These are phyloP conservation scores for Lemur catta DNA, from an alignment of 2,797 vertebrate genomes.

Conservation along the genomic window DNA sequence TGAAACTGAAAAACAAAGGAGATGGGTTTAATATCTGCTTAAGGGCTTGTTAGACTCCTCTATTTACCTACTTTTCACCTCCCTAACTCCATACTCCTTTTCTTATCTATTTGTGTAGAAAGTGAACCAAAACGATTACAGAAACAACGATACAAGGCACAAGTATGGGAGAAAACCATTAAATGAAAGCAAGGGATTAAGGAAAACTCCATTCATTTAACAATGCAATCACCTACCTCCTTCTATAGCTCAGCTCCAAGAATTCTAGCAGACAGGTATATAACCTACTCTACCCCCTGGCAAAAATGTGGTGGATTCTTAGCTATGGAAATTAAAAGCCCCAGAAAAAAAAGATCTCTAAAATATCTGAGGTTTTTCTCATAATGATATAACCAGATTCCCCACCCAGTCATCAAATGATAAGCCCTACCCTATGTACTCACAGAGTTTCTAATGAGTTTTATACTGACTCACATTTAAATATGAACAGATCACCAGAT, in stretches of 20 bases:
- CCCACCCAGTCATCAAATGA: background rate
- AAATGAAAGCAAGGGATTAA: background rate
- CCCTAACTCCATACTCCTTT: background rate
- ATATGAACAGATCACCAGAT: conserved; percentile 30
- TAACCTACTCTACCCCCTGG: background rate
- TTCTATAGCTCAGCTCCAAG: background rate
- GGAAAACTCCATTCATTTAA: background rate
- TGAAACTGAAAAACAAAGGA: background rate
- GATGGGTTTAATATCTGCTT: background rate
- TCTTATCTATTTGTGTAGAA: background rate
- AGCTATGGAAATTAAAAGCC: conserved; percentile 33
- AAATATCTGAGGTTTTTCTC: background rate
- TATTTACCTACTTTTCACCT: background rate
- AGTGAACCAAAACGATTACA: background rate
- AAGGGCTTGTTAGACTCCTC: background rate
- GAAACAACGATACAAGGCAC: background rate
- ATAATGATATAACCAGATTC: background rate
- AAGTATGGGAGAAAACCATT: background rate
- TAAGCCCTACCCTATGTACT: background rate
- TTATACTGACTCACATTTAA: background rate
- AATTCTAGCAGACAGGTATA: background rate
- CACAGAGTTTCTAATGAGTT: background rate
- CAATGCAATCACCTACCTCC: background rate
- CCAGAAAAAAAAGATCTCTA: background rate
- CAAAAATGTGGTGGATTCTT: conserved; percentile 2